Evolutionary conservation across 2,113 vertebrate genomes (phyloP), one percentile per base, ranked within the genome.

Genomic region (Tapirus terrestris): DNA sequence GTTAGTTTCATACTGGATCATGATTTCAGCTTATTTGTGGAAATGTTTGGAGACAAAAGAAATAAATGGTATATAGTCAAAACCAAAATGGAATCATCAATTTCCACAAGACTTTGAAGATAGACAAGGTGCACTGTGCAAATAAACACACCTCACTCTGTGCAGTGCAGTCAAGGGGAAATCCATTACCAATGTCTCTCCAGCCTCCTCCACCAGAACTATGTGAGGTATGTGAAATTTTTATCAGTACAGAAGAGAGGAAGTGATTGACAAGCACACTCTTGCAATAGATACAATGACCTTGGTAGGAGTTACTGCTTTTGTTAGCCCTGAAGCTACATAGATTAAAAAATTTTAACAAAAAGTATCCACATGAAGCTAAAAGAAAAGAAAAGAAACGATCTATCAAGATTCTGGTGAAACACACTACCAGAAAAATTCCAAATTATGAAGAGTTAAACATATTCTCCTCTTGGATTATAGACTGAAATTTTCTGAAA

Each of bases 91-190:
- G 68, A 96, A 96, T 65, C 31, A 79, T 61, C 53, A 21, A 14
- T 73, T 89, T 84, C 48, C 31, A 63, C 8, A 67, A 89, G 73
- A 51, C 56, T 96, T 89, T 93, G 76, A 94, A 93, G 72, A 84
- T 4, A 70, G n/a, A 95, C 29, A 61, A 82, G 63, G 33, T 33
- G 2, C 10, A 60, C 14, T 53, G 2, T 85, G 31, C 25, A 91
- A 84, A 88, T 72, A 36, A 73, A 84, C 77, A 18, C 4, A 65
- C 17, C 51, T 87, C 75, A 36, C 8, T 1, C 20, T 36, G 89
- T 72, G 4, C 3, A 63, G 65, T 84, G 9, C 27, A 73, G 21
- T 77, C 36, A 39, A 61, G 12, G 18, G 23, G 3, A 82, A 43
- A 56, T 73, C 60, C 76, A 9, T 72, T 48, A 67, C 20, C 39